Percentiles rank a stretch among this genome's conserved stretches.
phyloP scores from a whole-genome alignment of 2,797 vertebrate species.

The Trachops cirrhosus region DNA sequence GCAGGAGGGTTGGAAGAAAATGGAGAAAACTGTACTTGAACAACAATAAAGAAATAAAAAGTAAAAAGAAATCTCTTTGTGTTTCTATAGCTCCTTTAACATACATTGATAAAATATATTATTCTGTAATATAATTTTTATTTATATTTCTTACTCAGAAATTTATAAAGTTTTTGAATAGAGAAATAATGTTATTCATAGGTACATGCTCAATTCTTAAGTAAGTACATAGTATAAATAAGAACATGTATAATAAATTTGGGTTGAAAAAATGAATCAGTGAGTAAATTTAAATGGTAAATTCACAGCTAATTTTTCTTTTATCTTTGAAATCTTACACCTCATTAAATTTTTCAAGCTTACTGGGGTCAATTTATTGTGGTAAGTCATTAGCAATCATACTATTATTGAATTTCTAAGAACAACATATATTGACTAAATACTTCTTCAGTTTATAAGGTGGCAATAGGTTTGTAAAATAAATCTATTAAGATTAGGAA shows the following conservation, averaged over 20 bases:
- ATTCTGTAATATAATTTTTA: not conserved
- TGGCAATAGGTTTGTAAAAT: not conserved
- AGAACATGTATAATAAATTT: not conserved
- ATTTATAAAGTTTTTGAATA: not conserved
- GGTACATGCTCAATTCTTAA: not conserved
- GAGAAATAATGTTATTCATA: not conserved
- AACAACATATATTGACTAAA: not conserved
- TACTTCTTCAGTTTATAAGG: not conserved
- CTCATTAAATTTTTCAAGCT: not conserved
- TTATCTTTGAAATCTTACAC: not conserved
- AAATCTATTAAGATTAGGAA: not conserved
- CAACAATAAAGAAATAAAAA: too few species aligned
- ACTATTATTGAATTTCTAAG: not conserved
- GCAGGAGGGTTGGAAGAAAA: too few species aligned
- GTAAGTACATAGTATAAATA: not conserved
- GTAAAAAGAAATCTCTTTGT: not conserved
- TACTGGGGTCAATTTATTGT: not conserved
- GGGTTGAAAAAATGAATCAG: not conserved
- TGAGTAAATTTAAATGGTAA: not conserved
- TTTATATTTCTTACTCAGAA: not conserved
- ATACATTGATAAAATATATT: not conserved
- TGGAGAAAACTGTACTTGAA: too few species aligned
- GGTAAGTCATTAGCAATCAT: not conserved
- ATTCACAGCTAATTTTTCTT: not conserved
- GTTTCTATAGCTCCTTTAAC: not conserved